Evolutionary conservation across 2,888 invertebrate genomes (phyloP), one percentile per base, ranked within the genome.

Genomic region (Nemotelus pantherinus): DNA sequence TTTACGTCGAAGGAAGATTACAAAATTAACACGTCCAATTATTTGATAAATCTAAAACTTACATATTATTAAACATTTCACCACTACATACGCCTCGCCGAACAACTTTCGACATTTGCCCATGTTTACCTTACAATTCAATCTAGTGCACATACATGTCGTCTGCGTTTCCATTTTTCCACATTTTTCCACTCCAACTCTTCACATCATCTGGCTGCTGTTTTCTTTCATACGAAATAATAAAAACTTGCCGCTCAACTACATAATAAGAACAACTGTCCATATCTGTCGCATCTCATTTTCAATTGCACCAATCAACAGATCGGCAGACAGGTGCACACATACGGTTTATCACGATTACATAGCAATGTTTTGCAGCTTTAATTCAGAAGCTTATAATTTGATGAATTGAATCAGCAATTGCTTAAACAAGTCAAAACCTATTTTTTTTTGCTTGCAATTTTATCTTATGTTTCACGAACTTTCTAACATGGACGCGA

Each of bases 261-360:
- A 4, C 60, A 39, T 60, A 60, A 39, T 47, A 39, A 47, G 50
- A 68, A 44, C 65, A 48, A 25, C 39, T 6, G 50, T 47, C 67
- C 50, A 68, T 39, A 25, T 68, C 50, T 68, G 67, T 68, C 67
- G 67, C 50, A 25, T 39, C 48, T 68, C 50, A 68, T 68, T 68
- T 50, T 44, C 48, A 65, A 68, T 6, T 68, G 5, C 25, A 60
- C 41, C 3, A 60, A 39, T 3, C 60, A 60, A 43, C 25, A 60
- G 39, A 25, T 58, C 9, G 9, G 2, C 58, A 58, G 58, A 25
- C 7, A 43, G 41, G 60, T 60, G 39, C n/a, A 60, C 41, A 43
- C 41, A 41, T 5, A 41, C 25, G 3, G 6, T 50, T 50, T 50
- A 5, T 50, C 9, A 50, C 50, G 50, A 50, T 50, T 7, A 7